Percentiles rank a stretch among this genome's conserved stretches.
phyloP scores from a whole-genome alignment of 2,797 vertebrate species.

The Ambastaia sidthimunki region DNA sequence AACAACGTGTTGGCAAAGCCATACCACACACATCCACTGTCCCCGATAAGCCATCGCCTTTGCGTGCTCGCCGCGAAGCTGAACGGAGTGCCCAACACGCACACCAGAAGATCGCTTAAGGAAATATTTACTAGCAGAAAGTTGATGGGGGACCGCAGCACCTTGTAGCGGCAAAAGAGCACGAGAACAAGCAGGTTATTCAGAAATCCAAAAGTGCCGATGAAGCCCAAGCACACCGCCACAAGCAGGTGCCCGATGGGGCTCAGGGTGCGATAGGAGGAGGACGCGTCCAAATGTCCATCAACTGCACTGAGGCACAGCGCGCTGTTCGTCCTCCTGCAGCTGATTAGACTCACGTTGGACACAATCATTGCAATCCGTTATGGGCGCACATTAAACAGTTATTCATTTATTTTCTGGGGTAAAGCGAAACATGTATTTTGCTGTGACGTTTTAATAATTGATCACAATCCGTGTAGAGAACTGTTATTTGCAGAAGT shows the following conservation, averaged over 20 bases:
- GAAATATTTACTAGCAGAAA: slow-evolving; percentile 84
- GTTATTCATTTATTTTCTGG: slow-evolving; percentile 56
- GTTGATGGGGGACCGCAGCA: slow-evolving; percentile 84
- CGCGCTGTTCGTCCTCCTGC: slow-evolving; percentile 70
- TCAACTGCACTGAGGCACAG: slow-evolving; percentile 72
- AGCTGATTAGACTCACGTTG: slow-evolving; percentile 76
- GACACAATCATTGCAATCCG: slow-evolving; percentile 75
- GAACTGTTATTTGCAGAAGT: slow-evolving; percentile 24
- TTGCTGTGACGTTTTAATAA: slow-evolving; percentile 13
- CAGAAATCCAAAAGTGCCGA: slow-evolving; percentile 77
- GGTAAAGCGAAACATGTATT: slow-evolving; percentile 25
- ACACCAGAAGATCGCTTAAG: slow-evolving; percentile 84
- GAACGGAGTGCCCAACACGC: slow-evolving; percentile 83
- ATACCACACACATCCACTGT: slow-evolving; percentile 82
- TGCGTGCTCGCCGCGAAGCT: slow-evolving; percentile 85
- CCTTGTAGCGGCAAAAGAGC: slow-evolving; percentile 81
- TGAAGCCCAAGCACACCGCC: slow-evolving; percentile 79
- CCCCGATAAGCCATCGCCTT: slow-evolving; percentile 83
- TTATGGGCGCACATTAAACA: slow-evolving; percentile 48
- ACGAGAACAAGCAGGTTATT: slow-evolving; percentile 82
- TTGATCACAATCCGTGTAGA: slow-evolving; percentile 1
- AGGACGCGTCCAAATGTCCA: slow-evolving; percentile 61
- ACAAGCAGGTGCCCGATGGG: slow-evolving; percentile 79
- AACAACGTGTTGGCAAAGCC: slow-evolving; percentile 83
- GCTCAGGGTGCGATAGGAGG: slow-evolving; percentile 70